A percentile compares a stretch with the other conserved stretches of the same genome.
Conservation (phyloP, 1,140 invertebrate genomes). For the Vollenhovia emeryi region DNA sequence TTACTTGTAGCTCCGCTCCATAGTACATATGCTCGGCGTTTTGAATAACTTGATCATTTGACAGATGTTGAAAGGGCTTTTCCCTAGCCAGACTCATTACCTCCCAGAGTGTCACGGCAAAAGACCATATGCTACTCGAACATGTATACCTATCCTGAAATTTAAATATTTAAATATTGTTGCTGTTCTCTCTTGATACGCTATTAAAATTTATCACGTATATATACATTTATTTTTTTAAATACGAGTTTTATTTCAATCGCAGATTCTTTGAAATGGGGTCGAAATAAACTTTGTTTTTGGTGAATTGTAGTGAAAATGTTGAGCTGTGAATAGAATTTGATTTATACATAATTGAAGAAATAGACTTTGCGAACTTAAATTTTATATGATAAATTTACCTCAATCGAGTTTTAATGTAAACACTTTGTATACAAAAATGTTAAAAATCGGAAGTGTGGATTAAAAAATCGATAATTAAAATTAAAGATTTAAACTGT, state of each 20-base stretch:
- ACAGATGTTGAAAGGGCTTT: slow-evolving; percentile 89
- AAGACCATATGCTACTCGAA: slow-evolving; percentile 89
- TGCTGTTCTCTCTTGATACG: no score
- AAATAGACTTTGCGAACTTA: neutral
- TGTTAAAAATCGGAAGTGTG: neutral
- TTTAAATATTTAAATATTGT: slow-evolving; percentile 49
- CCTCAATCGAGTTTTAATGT: neutral
- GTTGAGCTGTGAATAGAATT: neutral
- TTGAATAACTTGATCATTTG: slow-evolving; percentile 91
- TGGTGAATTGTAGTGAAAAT: neutral
- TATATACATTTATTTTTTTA: neutral
- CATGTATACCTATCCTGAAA: slow-evolving; percentile 89
- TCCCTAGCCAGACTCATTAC: slow-evolving; percentile 91
- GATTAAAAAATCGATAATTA: neutral
- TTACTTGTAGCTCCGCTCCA: slow-evolving; percentile 88
- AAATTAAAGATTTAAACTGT: neutral
- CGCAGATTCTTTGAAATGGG: neutral
- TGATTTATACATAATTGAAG: neutral
- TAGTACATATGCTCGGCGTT: slow-evolving; percentile 90
- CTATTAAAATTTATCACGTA: neutral
- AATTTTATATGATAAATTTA: neutral
- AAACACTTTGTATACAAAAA: neutral
- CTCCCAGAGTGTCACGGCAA: slow-evolving; percentile 91
- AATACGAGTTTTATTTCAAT: neutral
- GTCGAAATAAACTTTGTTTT: neutral